Evolutionary conservation across 2,888 invertebrate genomes (phyloP).

Genomic region (Piscicola geometra): DNA sequence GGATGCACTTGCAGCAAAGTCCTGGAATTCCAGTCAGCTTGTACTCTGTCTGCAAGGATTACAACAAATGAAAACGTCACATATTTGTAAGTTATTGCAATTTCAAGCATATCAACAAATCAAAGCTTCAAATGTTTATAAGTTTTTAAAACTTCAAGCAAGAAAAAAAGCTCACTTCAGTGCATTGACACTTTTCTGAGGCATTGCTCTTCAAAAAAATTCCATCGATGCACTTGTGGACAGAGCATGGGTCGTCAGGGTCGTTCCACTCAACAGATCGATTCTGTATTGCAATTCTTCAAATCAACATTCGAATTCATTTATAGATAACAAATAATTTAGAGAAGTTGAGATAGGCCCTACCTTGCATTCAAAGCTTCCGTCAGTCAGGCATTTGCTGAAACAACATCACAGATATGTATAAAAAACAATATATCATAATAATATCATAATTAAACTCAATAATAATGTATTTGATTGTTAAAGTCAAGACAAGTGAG

Average conservation of each 20-base stretch:
- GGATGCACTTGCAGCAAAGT: constrained; percentile 30
- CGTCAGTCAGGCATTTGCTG: constrained; percentile 13
- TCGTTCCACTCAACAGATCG: constrained; percentile 3
- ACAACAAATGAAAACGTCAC: too few relatives aligned
- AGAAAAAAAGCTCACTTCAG: background rate
- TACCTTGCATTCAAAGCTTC: constrained; percentile 20
- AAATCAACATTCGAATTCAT: too few relatives aligned
- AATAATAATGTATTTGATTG: background rate
- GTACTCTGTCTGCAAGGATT: constrained; percentile 19
- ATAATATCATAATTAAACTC: too few relatives aligned
- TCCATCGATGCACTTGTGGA: constrained; percentile 14
- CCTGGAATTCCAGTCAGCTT: constrained; percentile 13
- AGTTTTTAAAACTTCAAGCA: background rate
- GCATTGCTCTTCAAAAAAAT: background rate
- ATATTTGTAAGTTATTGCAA: too few relatives aligned
- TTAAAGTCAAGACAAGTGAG: background rate
- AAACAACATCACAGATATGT: too few relatives aligned
- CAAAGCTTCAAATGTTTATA: too few relatives aligned
- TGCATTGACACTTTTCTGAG: background rate
- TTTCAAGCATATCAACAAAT: background rate
- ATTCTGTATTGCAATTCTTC: constrained; percentile 12
- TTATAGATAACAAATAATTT: background rate
- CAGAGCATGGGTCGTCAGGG: background rate
- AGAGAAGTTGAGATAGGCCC: background rate
- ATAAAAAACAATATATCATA: too few relatives aligned